Base-by-base conservation (phyloP, 2,888 invertebrate species). In the Microctonus brassicae region DNA sequence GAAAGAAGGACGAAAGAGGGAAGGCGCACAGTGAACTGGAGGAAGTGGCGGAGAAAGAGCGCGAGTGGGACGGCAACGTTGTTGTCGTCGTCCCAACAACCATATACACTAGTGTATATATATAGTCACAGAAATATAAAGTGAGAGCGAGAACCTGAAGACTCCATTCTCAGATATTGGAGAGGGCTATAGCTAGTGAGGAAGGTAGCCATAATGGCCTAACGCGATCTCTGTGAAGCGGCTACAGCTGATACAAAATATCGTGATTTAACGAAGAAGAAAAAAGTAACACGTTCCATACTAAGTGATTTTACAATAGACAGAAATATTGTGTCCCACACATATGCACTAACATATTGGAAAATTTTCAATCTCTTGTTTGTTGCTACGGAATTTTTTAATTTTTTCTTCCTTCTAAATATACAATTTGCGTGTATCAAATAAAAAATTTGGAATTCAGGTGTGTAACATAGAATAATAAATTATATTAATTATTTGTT, bases 181-280 rank as follows among this genome's bases (percentile, higher is more conserved):
- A 34, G 34, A 62, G 52, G 57, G 63, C 65, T 73, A 65, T 68
- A 68, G n/a, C n/a, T 72, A 70, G 74, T 29, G 77, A 78, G 79
- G 79, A 76, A 80, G 80, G 79, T 79, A 78, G 81, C 81, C 83
- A 86, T 84, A 82, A 84, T 86, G 84, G 80, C 76, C 78, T 82
- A 80, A 83, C 80, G 80, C 76, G 73, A 80, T 82, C 81, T 80
- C 81, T 74, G 77, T 77, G 78, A 80, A 75, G 79, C 81, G 77
- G 82, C 79, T 83, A 80, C 83, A 81, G 84, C 84, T 82, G 83
- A 82, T 84, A 83, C 80, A 79, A 84, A 84, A 82, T 81, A 75
- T 73, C n/a, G 42, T 64, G 63, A 47, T 20, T 42, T 7, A 4
- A 34, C 34, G 9, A 33, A 10, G 58, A 34, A 20, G 17, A n/a